A percentile compares a stretch with the other conserved stretches of the same genome.
phyloP scores from a whole-genome alignment of 2,888 invertebrate genomes.

The Lithophane socia region DNA sequence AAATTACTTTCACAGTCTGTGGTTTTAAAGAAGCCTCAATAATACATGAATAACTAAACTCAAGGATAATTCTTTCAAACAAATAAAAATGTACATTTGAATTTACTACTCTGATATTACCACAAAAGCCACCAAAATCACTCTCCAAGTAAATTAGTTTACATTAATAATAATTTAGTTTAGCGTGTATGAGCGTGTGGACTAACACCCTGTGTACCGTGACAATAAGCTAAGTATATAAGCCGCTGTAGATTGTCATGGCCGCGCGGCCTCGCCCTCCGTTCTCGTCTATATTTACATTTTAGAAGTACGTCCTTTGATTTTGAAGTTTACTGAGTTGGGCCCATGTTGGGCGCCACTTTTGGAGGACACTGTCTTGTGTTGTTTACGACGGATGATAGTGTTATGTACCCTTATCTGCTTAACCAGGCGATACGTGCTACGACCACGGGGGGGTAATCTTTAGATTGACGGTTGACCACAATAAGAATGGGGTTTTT shows the following conservation, averaged over 20 bases:
- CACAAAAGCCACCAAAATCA: constrained; percentile 47
- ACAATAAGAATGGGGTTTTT: not conserved
- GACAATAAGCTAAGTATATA: constrained; percentile 88
- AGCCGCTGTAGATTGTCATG: constrained; percentile 80
- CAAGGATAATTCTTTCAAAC: not conserved
- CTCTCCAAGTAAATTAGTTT: constrained; percentile 57
- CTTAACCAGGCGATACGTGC: not conserved
- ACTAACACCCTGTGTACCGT: constrained; percentile 86
- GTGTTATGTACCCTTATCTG: no score
- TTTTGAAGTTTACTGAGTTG: constrained; percentile 48
- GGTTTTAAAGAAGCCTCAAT: not conserved
- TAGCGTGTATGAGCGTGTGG: constrained; percentile 85
- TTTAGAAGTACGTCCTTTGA: constrained; percentile 60
- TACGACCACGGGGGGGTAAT: not conserved
- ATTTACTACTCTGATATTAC: not conserved
- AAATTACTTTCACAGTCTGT: not conserved
- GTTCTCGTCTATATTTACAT: constrained; percentile 58
- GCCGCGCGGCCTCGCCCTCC: constrained; percentile 64
- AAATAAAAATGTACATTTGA: not conserved
- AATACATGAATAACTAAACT: constrained; percentile 1
- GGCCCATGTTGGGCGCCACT: constrained; percentile 52
- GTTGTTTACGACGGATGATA: not conserved
- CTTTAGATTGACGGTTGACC: not conserved
- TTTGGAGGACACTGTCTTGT: constrained; percentile 44
- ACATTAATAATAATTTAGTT: constrained; percentile 69